phyloP scores from a whole-genome alignment of 2,888 invertebrate species.

The Aphodius granarius region DNA sequence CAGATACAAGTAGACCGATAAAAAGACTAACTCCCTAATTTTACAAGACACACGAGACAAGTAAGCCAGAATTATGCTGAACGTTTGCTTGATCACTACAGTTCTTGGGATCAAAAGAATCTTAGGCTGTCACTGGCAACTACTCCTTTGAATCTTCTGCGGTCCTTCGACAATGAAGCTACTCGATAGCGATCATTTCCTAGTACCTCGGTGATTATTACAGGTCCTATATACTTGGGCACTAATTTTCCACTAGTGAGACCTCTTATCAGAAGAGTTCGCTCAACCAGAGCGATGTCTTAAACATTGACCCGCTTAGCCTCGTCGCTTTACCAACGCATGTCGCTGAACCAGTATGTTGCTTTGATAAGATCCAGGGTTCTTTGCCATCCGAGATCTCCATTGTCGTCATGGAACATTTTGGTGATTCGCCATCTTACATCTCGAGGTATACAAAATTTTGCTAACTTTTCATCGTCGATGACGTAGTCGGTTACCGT shows the following conservation, averaged over 20 bases:
- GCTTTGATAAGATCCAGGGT: constrained; percentile 5
- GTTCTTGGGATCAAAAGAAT: constrained; percentile 4
- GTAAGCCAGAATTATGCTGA: no score
- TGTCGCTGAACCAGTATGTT: constrained; percentile 16
- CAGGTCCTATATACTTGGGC: constrained; percentile 28
- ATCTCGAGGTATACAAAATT: constrained; percentile 23
- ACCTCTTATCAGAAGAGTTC: constrained; percentile 24
- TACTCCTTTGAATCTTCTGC: constrained; percentile 25
- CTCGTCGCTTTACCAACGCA: constrained; percentile 10
- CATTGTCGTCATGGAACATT: constrained; percentile 24
- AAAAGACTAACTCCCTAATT: no score
- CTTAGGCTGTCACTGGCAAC: constrained; percentile 21
- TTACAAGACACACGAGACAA: no score
- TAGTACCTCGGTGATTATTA: constrained; percentile 20
- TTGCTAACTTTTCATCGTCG: background rate
- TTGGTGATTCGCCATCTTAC: no score
- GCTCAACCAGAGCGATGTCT: constrained; percentile 18
- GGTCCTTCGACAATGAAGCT: constrained; percentile 24
- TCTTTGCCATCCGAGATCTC: constrained; percentile 22
- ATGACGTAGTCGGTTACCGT: background rate
- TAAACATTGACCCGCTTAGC: background rate
- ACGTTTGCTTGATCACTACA: no score
- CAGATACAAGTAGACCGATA: no score
- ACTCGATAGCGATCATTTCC: constrained; percentile 27
- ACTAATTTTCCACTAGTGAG: constrained; percentile 29